Evolutionary conservation across 2,888 invertebrate species (phyloP).

Genomic region (Oxycera nigricornis): DNA sequence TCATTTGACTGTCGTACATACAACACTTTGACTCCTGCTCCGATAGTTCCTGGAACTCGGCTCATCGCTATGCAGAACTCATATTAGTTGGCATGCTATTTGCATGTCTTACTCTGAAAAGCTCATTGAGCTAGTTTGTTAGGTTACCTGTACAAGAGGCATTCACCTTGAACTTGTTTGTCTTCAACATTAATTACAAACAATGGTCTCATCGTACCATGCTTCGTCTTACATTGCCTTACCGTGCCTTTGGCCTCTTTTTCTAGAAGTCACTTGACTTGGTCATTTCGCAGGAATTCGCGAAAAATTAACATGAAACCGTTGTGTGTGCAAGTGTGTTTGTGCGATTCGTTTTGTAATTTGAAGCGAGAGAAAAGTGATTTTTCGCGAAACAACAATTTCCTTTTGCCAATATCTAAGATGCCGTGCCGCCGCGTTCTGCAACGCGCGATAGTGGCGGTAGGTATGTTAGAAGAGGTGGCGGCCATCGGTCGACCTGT

Average conservation of each 20-base stretch:
- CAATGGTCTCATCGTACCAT: conserved; percentile 34
- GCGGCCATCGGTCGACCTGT: background rate
- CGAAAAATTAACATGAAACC: conserved; percentile 23
- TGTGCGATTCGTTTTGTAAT: conserved; percentile 15
- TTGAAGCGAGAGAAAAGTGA: background rate
- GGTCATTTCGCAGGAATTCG: conserved; percentile 41
- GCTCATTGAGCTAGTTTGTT: too few relatives aligned
- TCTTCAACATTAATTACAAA: conserved; percentile 30
- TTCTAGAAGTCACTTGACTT: background rate
- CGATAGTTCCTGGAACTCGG: too few relatives aligned
- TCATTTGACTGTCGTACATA: too few relatives aligned
- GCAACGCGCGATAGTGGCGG: background rate
- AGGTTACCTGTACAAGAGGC: conserved; percentile 18
- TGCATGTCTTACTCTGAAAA: too few relatives aligned
- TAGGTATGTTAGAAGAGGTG: background rate
- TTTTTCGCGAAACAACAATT: conserved; percentile 5
- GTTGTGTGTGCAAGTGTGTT: background rate
- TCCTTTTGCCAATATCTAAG: background rate
- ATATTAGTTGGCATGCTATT: too few relatives aligned
- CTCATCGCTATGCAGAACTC: too few relatives aligned
- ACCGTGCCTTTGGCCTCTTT: background rate
- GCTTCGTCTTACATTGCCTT: background rate
- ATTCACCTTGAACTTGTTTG: conserved; percentile 43
- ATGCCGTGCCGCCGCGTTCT: background rate
- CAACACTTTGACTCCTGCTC: too few relatives aligned